Conservation (phyloP, 2,797 vertebrate genomes). For the Oryzias sinensis region DNA sequence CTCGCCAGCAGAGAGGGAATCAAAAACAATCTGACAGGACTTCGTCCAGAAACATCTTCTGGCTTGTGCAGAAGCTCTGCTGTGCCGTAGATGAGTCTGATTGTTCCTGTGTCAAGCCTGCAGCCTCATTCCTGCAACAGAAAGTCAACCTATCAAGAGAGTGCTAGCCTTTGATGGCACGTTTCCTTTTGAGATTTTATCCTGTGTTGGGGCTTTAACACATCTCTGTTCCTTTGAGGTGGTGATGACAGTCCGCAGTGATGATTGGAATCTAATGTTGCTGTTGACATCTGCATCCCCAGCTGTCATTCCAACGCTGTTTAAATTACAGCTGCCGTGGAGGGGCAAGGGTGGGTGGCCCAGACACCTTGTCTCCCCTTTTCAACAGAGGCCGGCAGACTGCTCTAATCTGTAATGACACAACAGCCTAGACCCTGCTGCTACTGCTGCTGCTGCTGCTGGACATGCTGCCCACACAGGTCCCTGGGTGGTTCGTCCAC, state of each 20-base stretch:
- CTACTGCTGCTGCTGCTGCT: slow-evolving; percentile 36
- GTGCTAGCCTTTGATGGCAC: background rate
- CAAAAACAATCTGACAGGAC: slow-evolving; percentile 70
- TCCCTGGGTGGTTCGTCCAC: slow-evolving; percentile 27
- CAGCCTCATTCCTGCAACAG: slow-evolving; percentile 11
- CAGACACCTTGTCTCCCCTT: slow-evolving; percentile 68
- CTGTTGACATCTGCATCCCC: slow-evolving; percentile 75
- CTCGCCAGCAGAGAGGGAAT: slow-evolving; percentile 52
- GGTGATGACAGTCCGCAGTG: slow-evolving; percentile 47
- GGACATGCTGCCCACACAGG: slow-evolving; percentile 41
- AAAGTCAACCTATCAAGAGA: slow-evolving; percentile 17
- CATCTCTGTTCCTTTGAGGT: slow-evolving; percentile 59
- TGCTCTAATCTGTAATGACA: slow-evolving; percentile 66
- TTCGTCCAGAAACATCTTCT: slow-evolving; percentile 52
- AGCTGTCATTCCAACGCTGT: slow-evolving; percentile 68
- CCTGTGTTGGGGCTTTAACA: slow-evolving; percentile 39
- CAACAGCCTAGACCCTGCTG: slow-evolving; percentile 38
- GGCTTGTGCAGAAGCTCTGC: slow-evolving; percentile 25
- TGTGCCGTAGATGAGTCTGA: slow-evolving; percentile 20
- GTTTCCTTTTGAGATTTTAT: slow-evolving; percentile 21
- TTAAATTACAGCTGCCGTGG: slow-evolving; percentile 72
- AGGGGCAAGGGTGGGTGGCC: slow-evolving; percentile 58
- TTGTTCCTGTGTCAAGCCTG: slow-evolving; percentile 24
- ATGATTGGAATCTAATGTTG: slow-evolving; percentile 73
- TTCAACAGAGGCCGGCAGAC: slow-evolving; percentile 41